These are phyloP conservation scores for Idris sp. DNA, from an alignment of 1,140 invertebrate species.

Conservation along the genomic window DNA sequence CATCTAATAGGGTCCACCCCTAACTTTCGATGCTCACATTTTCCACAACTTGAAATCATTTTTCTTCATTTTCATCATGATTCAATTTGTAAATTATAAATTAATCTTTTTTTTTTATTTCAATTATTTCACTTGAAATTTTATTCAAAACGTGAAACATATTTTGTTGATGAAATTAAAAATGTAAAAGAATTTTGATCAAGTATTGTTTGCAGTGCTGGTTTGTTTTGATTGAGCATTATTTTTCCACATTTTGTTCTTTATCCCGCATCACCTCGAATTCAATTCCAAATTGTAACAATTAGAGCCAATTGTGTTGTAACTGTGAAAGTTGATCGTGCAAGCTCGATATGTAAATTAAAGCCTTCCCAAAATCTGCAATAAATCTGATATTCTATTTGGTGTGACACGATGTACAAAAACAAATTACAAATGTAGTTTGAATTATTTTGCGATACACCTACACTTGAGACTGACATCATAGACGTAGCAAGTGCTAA, in stretches of 20 bases:
- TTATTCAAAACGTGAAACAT: too few relatives aligned
- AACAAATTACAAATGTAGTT: slow-evolving; percentile 52
- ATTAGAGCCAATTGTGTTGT: slow-evolving; percentile 53
- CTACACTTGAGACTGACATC: slow-evolving; percentile 61
- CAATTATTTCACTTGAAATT: too few relatives aligned
- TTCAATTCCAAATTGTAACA: slow-evolving; percentile 38
- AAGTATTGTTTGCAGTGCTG: not conserved
- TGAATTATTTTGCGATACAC: slow-evolving; percentile 55
- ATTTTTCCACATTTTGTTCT: slow-evolving; percentile 21
- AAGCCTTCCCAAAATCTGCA: slow-evolving; percentile 35
- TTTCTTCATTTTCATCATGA: too few relatives aligned
- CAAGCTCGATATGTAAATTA: slow-evolving; percentile 53
- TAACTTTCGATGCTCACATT: too few relatives aligned
- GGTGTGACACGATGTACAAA: slow-evolving; percentile 32
- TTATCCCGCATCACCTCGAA: too few relatives aligned
- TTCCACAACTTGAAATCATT: too few relatives aligned
- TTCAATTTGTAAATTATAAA: too few relatives aligned
- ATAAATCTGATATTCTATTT: slow-evolving; percentile 45
- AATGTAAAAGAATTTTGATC: too few relatives aligned
- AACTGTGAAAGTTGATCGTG: slow-evolving; percentile 38
- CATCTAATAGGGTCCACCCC: too few relatives aligned
- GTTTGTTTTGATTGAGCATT: slow-evolving; percentile 5
- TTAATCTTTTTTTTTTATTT: too few relatives aligned
- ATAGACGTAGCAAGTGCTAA: slow-evolving; percentile 61
- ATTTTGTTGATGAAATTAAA: too few relatives aligned